These are phyloP conservation scores for Campodea augens DNA, from an alignment of 1,140 invertebrate species.

Conservation along the genomic window DNA sequence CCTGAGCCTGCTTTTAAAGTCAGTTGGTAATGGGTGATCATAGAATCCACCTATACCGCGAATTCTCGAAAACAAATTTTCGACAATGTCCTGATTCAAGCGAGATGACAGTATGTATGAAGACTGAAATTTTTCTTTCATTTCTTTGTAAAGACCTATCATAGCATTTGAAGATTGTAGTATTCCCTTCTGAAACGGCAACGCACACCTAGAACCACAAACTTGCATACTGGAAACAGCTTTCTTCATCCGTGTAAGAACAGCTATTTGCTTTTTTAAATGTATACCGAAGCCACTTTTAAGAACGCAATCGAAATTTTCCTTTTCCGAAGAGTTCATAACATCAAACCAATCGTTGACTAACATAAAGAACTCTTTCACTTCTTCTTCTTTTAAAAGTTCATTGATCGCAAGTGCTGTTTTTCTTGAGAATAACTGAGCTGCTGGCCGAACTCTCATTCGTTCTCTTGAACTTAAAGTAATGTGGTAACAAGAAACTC, in stretches of 20 bases:
- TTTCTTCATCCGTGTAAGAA: conserved; percentile 1
- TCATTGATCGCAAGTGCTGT: conserved; percentile 2
- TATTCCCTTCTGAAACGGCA: conserved; percentile 12
- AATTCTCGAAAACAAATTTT: conserved; percentile 20
- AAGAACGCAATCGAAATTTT: conserved; percentile 3
- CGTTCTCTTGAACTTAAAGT: conserved; percentile 6
- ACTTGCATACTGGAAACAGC: conserved; percentile 2
- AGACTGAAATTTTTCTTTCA: conserved; percentile 7
- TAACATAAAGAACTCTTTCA: conserved; percentile 9
- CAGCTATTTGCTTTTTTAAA: conserved; percentile 1
- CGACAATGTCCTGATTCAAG: conserved; percentile 19
- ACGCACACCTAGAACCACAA: background rate
- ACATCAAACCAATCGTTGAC: conserved; percentile 14
- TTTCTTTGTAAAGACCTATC: conserved; percentile 10
- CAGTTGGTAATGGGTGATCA: conserved; percentile 14
- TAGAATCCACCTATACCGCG: conserved; percentile 15
- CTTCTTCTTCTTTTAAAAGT: conserved; percentile 3
- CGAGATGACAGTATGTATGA: conserved; percentile 15
- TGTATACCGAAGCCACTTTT: conserved; percentile 8
- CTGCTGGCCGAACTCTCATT: conserved; percentile 11
- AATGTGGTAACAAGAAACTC: conserved; percentile 4
- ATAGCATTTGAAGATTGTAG: conserved; percentile 8
- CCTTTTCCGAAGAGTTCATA: conserved; percentile 8
- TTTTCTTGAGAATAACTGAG: conserved; percentile 10
- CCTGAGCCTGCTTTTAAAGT: conserved; percentile 15